Evolutionary conservation across 37 sponge, comb jelly and placozoan species (phyloP).

Genomic region (Cliona cf. orientalis): DNA sequence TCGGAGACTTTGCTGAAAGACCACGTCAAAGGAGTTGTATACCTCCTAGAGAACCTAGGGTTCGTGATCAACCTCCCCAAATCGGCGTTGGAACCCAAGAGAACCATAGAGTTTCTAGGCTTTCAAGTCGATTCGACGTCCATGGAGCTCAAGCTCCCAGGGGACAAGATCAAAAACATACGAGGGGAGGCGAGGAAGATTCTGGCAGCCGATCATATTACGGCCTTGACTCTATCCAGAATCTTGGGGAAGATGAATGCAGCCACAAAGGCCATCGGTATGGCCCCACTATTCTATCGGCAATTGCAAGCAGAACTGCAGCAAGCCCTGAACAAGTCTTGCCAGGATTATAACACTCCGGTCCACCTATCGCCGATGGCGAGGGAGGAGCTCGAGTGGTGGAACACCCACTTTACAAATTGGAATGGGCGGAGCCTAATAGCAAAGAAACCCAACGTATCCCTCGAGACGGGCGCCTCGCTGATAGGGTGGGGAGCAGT

Average conservation of each 20-base stretch:
- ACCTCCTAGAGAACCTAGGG: constrained; percentile 45
- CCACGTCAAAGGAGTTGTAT: not conserved
- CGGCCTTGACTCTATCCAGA: constrained; percentile 9
- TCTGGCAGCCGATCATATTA: not conserved
- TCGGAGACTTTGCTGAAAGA: constrained; percentile 15
- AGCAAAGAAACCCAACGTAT: not conserved
- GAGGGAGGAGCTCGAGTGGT: constrained; percentile 46
- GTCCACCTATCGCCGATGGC: not conserved
- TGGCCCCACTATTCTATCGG: constrained; percentile 48
- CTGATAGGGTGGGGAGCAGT: constrained; percentile 43
- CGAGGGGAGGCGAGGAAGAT: constrained; percentile 11
- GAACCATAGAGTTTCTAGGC: constrained; percentile 61
- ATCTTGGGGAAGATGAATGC: constrained; percentile 37
- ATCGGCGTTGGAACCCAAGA: constrained; percentile 6
- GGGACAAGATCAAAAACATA: constrained; percentile 26
- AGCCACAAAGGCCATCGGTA: constrained; percentile 20
- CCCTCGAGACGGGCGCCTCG: constrained; percentile 60
- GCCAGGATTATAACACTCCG: constrained; percentile 6
- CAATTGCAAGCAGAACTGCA: constrained; percentile 21
- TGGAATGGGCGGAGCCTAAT: constrained; percentile 41
- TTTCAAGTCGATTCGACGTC: constrained; percentile 22
- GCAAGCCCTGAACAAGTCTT: constrained; percentile 4
- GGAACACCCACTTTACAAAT: constrained; percentile 31
- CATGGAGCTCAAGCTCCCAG: constrained; percentile 41
- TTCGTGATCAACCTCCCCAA: constrained; percentile 46